A percentile compares a stretch with the other conserved stretches of the same genome.
Evolutionary conservation across 2,888 invertebrate species (phyloP).

Genomic region (Carpatolechia fugitivella): DNA sequence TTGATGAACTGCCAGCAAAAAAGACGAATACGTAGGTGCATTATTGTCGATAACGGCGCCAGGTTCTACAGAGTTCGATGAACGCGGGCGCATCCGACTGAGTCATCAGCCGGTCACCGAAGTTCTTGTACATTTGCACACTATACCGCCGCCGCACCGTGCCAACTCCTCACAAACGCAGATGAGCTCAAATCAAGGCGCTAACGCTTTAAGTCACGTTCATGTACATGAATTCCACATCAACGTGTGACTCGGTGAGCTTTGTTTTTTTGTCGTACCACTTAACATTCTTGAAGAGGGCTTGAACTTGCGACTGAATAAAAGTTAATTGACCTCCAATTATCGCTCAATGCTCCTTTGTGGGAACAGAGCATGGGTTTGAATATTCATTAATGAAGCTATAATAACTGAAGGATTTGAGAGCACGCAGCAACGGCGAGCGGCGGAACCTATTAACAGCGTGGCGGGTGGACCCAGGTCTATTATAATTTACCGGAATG

Average conservation of each 20-base stretch:
- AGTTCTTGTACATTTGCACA: conserved; percentile 30
- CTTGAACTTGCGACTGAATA: conserved; percentile 23
- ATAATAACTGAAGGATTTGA: conserved; percentile 44
- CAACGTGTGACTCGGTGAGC: conserved; percentile 33
- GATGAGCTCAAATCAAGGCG: conserved; percentile 37
- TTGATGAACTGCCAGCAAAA: conserved; percentile 5
- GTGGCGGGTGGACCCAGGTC: conserved; percentile 31
- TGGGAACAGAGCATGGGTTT: conserved; percentile 39
- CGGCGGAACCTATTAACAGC: conserved; percentile 44
- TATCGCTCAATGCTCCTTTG: conserved; percentile 11
- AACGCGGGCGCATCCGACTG: conserved; percentile 54
- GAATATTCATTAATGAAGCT: conserved; percentile 49
- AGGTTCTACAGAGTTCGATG: conserved; percentile 59
- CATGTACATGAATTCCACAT: conserved; percentile 31
- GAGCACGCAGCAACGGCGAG: conserved; percentile 38
- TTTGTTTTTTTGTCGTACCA: conserved; percentile 25
- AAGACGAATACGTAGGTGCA: conserved; percentile 38
- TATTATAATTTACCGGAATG: conserved; percentile 41
- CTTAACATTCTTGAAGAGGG: conserved; percentile 24
- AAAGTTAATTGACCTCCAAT: conserved; percentile 15
- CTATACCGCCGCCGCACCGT: conserved; percentile 20
- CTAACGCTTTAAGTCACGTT: conserved; percentile 41
- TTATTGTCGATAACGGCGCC: conserved; percentile 44
- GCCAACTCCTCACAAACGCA: conserved; percentile 23
- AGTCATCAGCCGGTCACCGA: conserved; percentile 51